These are phyloP conservation scores for Ephydatia muelleri DNA, from an alignment of 37 sponge, comb jelly and placozoan species.

Conservation along the genomic window DNA sequence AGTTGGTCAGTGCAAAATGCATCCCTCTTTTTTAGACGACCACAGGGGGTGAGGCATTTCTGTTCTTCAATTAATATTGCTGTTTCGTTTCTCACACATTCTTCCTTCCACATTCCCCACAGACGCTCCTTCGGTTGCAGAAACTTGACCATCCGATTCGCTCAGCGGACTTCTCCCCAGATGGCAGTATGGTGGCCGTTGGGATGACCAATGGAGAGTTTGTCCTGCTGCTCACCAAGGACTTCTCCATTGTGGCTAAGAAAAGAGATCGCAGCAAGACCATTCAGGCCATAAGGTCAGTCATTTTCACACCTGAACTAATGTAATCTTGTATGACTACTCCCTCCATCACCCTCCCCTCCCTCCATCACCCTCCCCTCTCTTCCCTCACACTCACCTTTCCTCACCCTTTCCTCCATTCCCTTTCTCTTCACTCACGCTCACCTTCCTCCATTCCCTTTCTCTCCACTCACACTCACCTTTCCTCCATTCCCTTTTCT, in stretches of 20 bases:
- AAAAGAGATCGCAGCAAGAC: constrained; percentile 72
- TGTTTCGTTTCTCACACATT: background rate
- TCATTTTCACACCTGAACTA: background rate
- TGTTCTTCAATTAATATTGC: background rate
- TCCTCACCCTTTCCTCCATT: background rate
- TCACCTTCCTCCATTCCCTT: background rate
- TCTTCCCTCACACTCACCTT: background rate
- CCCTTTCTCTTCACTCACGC: background rate
- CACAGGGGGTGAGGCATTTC: background rate
- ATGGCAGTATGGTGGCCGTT: constrained; percentile 72
- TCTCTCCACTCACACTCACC: background rate
- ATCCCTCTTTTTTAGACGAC: background rate
- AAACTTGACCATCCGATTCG: constrained; percentile 42
- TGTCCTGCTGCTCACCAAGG: constrained; percentile 35
- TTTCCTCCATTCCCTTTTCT: background rate
- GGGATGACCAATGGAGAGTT: constrained; percentile 90
- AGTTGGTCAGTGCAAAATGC: background rate
- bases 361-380: background rate
- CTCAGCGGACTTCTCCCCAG: constrained; percentile 74
- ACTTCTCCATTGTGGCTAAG: constrained; percentile 43
- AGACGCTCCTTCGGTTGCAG: constrained; percentile 29
- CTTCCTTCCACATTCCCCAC: constrained; percentile 6
- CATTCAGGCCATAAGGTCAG: constrained; percentile 73
- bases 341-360: too few species aligned
- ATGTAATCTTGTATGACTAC: background rate